These are phyloP conservation scores for Drosophila elegans DNA, from an alignment of 1,140 invertebrate species.

Conservation along the genomic window DNA sequence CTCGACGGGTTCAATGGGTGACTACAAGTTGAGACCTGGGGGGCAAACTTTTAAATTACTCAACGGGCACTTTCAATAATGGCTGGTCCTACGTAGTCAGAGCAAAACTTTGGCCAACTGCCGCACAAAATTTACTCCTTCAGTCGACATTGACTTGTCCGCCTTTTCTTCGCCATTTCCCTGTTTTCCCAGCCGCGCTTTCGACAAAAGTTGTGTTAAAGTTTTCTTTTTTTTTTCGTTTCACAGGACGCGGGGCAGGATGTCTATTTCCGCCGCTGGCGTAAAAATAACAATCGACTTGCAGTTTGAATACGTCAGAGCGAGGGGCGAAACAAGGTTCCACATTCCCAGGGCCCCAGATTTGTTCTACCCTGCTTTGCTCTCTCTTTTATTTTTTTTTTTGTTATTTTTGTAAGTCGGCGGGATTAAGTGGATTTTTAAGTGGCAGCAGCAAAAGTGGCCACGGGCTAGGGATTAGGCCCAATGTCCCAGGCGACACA, in stretches of 20 bases:
- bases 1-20: constrained; percentile 21
- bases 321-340: constrained; percentile 12
- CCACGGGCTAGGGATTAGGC: constrained; percentile 67
- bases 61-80: constrained; percentile 78
- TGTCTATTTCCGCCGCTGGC: constrained; percentile 75
- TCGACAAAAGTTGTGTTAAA: constrained; percentile 71
- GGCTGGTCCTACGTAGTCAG: constrained; percentile 14
- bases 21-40: constrained; percentile 44
- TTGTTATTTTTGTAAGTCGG: constrained; percentile 57
- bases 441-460: constrained; percentile 80
- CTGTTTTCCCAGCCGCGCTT: constrained; percentile 32
- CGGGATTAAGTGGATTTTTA: constrained; percentile 82
- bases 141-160: constrained; percentile 43
- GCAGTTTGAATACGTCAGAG: constrained; percentile 79
- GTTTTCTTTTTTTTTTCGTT: constrained; percentile 40
- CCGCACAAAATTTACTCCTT: constrained; percentile 56
- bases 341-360: constrained; percentile 7
- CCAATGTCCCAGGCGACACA: constrained; percentile 64
- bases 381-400: constrained; percentile 33
- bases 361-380: constrained; percentile 10
- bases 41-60: constrained; percentile 78
- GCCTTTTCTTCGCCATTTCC: constrained; percentile 23
- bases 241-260: constrained; percentile 40
- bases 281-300: constrained; percentile 83
- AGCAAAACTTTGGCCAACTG: constrained; percentile 54